Evolutionary conservation across 2,888 invertebrate genomes (phyloP).

Genomic region (Scaptomyza reducta): DNA sequence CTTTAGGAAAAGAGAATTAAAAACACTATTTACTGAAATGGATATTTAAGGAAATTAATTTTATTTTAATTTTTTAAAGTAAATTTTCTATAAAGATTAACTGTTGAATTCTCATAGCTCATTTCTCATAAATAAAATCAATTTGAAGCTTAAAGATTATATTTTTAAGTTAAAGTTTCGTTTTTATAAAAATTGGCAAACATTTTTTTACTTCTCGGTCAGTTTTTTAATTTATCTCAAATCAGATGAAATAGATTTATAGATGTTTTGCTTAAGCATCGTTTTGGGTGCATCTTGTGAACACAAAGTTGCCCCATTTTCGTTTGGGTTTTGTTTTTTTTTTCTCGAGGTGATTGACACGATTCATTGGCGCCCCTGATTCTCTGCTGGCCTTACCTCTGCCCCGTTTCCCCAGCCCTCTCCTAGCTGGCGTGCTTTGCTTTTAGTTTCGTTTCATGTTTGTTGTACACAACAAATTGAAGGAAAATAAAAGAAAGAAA

Average conservation of each 20-base stretch:
- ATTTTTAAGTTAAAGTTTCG: too few species aligned
- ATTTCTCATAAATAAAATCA: too few species aligned
- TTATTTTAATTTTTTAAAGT: too few species aligned
- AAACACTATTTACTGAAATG: too few species aligned
- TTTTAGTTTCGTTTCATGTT: conserved; percentile 17
- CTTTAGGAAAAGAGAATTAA: too few species aligned
- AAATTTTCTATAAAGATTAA: too few species aligned
- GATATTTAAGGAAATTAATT: too few species aligned
- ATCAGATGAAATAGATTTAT: conserved; percentile 9
- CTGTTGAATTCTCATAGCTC: too few species aligned
- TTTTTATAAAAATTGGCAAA: too few species aligned
- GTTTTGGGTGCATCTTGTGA: conserved; percentile 20
- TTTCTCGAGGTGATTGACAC: conserved; percentile 75
- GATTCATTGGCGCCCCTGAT: conserved; percentile 73
- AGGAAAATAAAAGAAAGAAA: conserved; percentile 12
- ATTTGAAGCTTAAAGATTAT: too few species aligned
- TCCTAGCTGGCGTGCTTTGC: background rate
- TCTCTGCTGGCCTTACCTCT: conserved; percentile 35
- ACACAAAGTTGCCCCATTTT: conserved; percentile 37
- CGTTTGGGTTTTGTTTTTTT: conserved; percentile 20
- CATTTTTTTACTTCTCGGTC: background rate
- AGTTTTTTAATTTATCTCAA: conserved; percentile 5
- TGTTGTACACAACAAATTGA: conserved; percentile 2
- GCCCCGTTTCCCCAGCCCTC: background rate
- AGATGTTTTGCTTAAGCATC: background rate